These are phyloP conservation scores for Lepidurus arcticus DNA, from an alignment of 1,140 invertebrate genomes.

Conservation along the genomic window DNA sequence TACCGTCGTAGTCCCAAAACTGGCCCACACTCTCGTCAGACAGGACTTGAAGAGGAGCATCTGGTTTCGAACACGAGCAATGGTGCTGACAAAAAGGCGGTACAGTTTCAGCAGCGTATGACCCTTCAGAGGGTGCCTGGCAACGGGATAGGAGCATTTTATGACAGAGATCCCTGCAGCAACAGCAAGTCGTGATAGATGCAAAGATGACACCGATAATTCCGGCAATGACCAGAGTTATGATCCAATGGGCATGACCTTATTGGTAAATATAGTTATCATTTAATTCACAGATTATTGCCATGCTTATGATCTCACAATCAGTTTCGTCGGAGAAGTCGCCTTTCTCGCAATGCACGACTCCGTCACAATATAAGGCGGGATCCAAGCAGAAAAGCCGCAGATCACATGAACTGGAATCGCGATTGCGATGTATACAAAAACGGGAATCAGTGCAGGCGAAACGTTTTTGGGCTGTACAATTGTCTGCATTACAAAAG, in stretches of 20 bases:
- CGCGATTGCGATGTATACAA: conserved; percentile 28
- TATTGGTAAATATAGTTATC: not conserved
- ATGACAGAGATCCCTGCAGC: not conserved
- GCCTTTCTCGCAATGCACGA: conserved; percentile 32
- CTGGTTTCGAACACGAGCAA: not conserved
- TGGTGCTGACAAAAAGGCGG: not conserved
- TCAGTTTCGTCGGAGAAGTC: conserved; percentile 32
- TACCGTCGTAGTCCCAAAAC: not conserved
- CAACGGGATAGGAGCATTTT: not conserved
- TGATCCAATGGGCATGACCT: not conserved
- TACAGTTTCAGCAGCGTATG: not conserved
- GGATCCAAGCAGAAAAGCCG: conserved; percentile 30
- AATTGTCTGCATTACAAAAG: conserved; percentile 23
- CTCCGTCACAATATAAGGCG: conserved; percentile 29
- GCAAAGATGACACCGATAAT: conserved; percentile 2
- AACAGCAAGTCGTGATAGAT: not conserved
- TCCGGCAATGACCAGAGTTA: not conserved
- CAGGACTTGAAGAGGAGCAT: not conserved
- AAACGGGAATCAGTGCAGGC: conserved; percentile 25
- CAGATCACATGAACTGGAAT: conserved; percentile 29
- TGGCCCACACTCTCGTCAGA: not conserved
- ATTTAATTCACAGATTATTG: not conserved
- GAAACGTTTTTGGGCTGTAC: conserved; percentile 28
- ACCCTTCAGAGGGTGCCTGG: not conserved
- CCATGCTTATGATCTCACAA: not conserved